phyloP scores from a whole-genome alignment of 2,797 vertebrate genomes.

The Hippocampus kuda region DNA sequence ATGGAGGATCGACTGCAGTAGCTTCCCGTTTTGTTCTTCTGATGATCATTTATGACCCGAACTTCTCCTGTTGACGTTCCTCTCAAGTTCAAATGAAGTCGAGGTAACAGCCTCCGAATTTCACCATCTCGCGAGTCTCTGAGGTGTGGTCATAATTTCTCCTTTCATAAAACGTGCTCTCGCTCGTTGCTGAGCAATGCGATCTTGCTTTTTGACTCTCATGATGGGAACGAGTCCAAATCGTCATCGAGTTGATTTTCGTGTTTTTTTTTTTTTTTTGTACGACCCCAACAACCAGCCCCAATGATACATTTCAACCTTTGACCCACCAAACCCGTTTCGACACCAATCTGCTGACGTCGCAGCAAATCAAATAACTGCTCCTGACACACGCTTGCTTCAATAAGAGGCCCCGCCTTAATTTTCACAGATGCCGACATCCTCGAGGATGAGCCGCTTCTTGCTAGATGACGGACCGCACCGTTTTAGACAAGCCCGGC shows the following conservation, averaged over 20 bases:
- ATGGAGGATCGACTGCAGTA: background rate
- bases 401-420: background rate
- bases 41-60: background rate
- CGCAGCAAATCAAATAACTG: background rate
- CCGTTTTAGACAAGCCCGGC: constrained; percentile 34
- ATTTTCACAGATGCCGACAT: constrained; percentile 11
- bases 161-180: background rate
- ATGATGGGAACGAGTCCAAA: background rate
- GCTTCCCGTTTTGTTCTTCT: background rate
- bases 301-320: background rate
- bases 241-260: background rate
- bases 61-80: background rate
- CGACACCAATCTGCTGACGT: background rate
- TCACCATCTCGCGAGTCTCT: background rate
- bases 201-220: background rate
- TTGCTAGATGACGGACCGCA: constrained; percentile 36
- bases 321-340: background rate
- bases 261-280: too few relatives aligned
- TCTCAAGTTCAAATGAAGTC: background rate
- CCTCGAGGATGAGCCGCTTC: constrained; percentile 14
- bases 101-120: background rate
- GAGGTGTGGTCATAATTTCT: background rate
- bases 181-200: background rate
- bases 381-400: background rate
- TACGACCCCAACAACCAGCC: background rate